These are phyloP conservation scores for Automeris io DNA, from an alignment of 2,888 invertebrate species.

Conservation along the genomic window DNA sequence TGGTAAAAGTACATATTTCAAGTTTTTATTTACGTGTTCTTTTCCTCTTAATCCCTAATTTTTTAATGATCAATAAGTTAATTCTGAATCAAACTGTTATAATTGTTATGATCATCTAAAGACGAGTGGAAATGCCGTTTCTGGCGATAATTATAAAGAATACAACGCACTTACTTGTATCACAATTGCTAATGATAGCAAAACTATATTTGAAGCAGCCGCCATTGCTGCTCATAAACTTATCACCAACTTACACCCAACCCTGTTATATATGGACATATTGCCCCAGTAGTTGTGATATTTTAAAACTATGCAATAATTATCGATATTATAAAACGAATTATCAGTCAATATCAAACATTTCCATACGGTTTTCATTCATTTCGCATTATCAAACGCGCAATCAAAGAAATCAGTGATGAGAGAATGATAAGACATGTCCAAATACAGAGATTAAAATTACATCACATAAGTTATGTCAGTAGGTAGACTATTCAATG, in stretches of 20 bases:
- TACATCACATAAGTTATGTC: conserved; percentile 10
- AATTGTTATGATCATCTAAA: too few relatives aligned
- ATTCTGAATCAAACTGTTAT: too few relatives aligned
- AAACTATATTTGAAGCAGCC: conserved; percentile 35
- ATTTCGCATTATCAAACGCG: not conserved
- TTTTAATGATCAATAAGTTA: too few relatives aligned
- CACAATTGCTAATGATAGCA: conserved; percentile 37
- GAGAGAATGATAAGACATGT: conserved; percentile 8
- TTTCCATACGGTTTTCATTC: not conserved
- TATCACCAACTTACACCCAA: conserved; percentile 8
- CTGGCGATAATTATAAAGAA: conserved; percentile 3
- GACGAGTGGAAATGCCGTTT: too few relatives aligned
- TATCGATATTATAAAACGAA: conserved; percentile 21
- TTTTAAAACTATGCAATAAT: conserved; percentile 19
- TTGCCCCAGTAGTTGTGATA: conserved; percentile 40
- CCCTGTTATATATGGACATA: conserved; percentile 46
- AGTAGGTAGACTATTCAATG: conserved; percentile 6
- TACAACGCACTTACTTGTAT: conserved; percentile 41
- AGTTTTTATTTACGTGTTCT: not conserved
- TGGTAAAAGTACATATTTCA: not conserved
- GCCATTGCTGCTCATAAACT: conserved; percentile 28
- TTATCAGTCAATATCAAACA: conserved; percentile 5
- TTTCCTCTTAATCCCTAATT: too few relatives aligned
- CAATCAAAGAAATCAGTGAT: conserved; percentile 4
- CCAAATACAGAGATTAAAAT: not conserved